A percentile compares a stretch with the other conserved stretches of the same genome.
Conservation (phyloP, 1,140 invertebrate species). For the Lamellibrachia luymesi region DNA sequence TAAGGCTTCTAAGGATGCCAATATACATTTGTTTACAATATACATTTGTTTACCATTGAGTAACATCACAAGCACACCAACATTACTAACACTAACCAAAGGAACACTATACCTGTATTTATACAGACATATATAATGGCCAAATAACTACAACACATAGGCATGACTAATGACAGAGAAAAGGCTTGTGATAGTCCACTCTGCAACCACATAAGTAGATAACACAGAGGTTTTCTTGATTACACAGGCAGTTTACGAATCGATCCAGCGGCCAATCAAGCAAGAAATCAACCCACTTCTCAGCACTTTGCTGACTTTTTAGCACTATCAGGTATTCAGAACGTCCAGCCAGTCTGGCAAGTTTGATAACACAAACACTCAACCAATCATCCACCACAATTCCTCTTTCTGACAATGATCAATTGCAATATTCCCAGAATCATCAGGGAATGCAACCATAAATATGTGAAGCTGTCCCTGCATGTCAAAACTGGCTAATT, state of each 20-base stretch:
- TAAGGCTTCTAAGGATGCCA: too few species aligned
- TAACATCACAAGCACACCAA: too few species aligned
- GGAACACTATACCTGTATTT: too few species aligned
- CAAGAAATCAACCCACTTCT: neutral
- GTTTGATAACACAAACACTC: neutral
- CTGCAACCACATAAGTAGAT: neutral
- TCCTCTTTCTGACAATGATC: neutral
- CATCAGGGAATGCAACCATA: neutral
- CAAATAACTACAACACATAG: too few species aligned
- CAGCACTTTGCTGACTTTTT: neutral
- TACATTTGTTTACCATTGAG: too few species aligned
- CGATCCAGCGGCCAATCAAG: neutral
- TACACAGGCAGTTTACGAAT: neutral
- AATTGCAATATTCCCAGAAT: slow-evolving; percentile 5
- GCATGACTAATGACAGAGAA: too few species aligned
- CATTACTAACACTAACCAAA: too few species aligned
- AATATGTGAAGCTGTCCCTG: neutral
- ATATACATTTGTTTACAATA: too few species aligned
- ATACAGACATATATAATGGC: too few species aligned
- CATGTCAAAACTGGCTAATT: neutral
- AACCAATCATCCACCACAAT: neutral
- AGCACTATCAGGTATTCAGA: neutral
- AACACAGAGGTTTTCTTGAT: neutral
- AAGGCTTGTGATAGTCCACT: too few species aligned
- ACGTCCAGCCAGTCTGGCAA: neutral